Evolutionary conservation across 2,888 invertebrate species (phyloP), one percentile per base, ranked within the genome.

Genomic region (Nomada fucata): DNA sequence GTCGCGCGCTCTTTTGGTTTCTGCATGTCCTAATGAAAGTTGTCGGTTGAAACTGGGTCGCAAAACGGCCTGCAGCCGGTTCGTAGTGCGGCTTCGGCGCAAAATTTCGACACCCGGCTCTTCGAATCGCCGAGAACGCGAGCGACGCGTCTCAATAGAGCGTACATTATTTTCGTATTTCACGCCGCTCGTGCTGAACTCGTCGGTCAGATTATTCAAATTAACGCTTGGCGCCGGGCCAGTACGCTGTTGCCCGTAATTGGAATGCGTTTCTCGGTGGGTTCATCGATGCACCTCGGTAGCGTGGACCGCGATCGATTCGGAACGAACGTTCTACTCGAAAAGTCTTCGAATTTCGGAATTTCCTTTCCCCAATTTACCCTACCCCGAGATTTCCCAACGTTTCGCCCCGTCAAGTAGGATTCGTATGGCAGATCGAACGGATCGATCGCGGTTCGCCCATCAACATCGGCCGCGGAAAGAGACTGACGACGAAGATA

Each of bases 31-130:
- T 76, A 73, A 78, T 84, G 71, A 84, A 81, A 81, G 73, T 76
- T 75, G 60, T 11, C n/a, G 65, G 44, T 13, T n/a, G 55, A 76
- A 85, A 84, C 68, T 79, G 68, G 85, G 85, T 81, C 84, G 60
- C 71, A 68, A 79, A 81, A 47, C 63, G 74, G 71, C 82, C 82
- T 69, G 78, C 69, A 65, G 82, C 68, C 64, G 69, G 74, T 79
- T 67, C 71, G 42, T 57, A 65, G 18, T 20, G 15, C 36, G 23
- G 47, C 9, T 44, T 15, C 11, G 36, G 36, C 44, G 53, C 15
- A 65, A 64, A 76, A 79, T 70, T 60, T 15, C 65, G 70, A 79
- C 69, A 23, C 69, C 53, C 15, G 23, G 7, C 36, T 5, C 5
- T 36, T 36, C 7, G 9, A 36, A 36, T 36, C 36, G 36, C 36